Evolutionary conservation across 2,888 invertebrate species (phyloP).

Genomic region (Aleiodes leptofemur): DNA sequence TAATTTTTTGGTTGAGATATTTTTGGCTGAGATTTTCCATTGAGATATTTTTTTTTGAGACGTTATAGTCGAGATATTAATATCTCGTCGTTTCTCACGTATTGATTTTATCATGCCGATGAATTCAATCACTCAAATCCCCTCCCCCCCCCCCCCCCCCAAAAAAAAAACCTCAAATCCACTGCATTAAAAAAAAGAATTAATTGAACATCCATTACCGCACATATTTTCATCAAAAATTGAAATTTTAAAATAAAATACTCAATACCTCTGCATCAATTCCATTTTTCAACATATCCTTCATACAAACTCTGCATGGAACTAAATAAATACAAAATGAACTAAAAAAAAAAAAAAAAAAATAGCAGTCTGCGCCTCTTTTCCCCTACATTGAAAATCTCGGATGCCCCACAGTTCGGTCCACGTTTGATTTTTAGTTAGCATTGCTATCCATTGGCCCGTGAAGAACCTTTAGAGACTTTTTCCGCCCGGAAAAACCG

Average conservation of each 20-base stretch:
- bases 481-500: slow-evolving; percentile 70
- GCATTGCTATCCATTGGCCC: slow-evolving; percentile 69
- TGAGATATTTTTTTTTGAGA: too few relatives aligned
- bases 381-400: slow-evolving; percentile 11
- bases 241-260: slow-evolving; percentile 21
- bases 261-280: slow-evolving; percentile 29
- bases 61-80: too few relatives aligned
- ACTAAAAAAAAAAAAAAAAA: slow-evolving; percentile 5
- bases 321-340: slow-evolving; percentile 8
- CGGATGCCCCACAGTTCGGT: slow-evolving; percentile 39
- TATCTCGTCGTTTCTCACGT: too few relatives aligned
- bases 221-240: slow-evolving; percentile 17
- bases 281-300: slow-evolving; percentile 35
- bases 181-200: slow-evolving; percentile 10
- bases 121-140: background rate
- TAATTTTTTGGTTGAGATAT: too few relatives aligned
- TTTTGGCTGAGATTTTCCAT: too few relatives aligned
- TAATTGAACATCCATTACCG: slow-evolving; percentile 21
- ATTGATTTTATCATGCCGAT: slow-evolving; percentile 27
- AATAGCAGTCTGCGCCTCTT: background rate
- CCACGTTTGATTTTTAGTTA: slow-evolving; percentile 71
- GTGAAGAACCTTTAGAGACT: slow-evolving; percentile 70
- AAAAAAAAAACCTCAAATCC: too few relatives aligned
- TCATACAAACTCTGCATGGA: slow-evolving; percentile 29
- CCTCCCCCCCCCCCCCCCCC: too few relatives aligned